Conservation (phyloP, 2,113 vertebrate genomes). For the Octodon degus region DNA sequence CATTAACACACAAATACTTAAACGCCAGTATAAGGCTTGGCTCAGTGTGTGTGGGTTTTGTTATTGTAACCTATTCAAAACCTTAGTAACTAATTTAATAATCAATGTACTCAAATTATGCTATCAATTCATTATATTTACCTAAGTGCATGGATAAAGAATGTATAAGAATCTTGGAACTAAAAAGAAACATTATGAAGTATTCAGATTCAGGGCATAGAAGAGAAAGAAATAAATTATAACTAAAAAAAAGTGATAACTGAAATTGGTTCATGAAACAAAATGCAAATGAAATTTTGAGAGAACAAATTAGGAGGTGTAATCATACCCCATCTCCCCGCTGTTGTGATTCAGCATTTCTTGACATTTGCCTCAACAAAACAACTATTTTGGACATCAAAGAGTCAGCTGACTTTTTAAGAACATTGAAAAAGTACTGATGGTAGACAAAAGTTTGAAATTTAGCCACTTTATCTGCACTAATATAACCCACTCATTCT, state of each 20-base stretch:
- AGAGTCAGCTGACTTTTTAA: not conserved
- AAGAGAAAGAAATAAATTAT: not conserved
- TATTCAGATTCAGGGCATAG: not conserved
- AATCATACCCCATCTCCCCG: not conserved
- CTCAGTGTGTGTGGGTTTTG: not conserved
- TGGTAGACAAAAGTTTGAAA: not conserved
- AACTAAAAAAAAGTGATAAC: not conserved
- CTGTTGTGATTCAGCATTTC: not conserved
- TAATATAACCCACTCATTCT: not conserved
- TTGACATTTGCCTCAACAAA: slow-evolving; percentile 14
- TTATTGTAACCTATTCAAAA: not conserved
- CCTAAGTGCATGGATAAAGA: not conserved
- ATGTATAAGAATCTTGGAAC: not conserved
- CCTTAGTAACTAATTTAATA: not conserved
- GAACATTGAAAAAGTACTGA: not conserved
- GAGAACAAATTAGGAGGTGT: not conserved
- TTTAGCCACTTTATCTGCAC: not conserved
- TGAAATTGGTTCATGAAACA: not conserved
- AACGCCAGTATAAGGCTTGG: not conserved
- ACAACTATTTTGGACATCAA: not conserved
- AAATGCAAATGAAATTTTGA: not conserved
- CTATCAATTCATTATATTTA: not conserved
- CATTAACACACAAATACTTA: not conserved
- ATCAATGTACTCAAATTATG: not conserved
- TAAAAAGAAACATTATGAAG: not conserved